phyloP scores from a whole-genome alignment of 2,797 vertebrate genomes.

The Chromis chromis region DNA sequence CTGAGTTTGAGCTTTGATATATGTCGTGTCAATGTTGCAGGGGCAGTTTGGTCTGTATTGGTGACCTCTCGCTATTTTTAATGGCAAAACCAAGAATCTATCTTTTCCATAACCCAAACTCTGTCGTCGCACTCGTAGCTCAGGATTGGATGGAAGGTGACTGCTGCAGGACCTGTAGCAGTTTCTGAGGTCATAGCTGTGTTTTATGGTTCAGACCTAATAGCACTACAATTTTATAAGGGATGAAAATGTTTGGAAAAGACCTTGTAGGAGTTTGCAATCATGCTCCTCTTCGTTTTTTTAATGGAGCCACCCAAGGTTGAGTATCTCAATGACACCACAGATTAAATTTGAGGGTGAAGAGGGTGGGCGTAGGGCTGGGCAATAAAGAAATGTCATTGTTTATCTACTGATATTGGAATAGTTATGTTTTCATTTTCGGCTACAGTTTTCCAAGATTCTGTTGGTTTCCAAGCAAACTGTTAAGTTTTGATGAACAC shows the following conservation, averaged over 20 bases:
- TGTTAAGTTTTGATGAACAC: not conserved
- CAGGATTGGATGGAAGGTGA: slow-evolving; percentile 38
- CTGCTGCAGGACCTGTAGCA: slow-evolving; percentile 9
- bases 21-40: slow-evolving; percentile 26
- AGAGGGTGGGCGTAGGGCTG: slow-evolving; percentile 10
- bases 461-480: not conserved
- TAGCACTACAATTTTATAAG: slow-evolving; percentile 37
- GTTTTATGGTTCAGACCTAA: slow-evolving; percentile 51
- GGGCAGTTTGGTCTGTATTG: slow-evolving; percentile 25
- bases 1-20: slow-evolving; percentile 43
- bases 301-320: slow-evolving; percentile 16
- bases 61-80: slow-evolving; percentile 25
- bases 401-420: slow-evolving; percentile 22
- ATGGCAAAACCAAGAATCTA: not conserved
- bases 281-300: slow-evolving; percentile 18
- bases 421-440: slow-evolving; percentile 5
- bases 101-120: slow-evolving; percentile 4
- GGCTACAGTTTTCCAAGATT: not conserved
- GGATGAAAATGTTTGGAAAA: slow-evolving; percentile 23
- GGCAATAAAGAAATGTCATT: slow-evolving; percentile 29
- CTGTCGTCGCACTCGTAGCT: slow-evolving; percentile 19
- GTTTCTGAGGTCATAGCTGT: slow-evolving; percentile 20
- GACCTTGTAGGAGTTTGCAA: slow-evolving; percentile 47
- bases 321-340: slow-evolving; percentile 36
- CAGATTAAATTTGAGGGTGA: slow-evolving; percentile 31